Evolutionary conservation across 2,797 vertebrate species (phyloP).

Genomic region (Brotula barbata): DNA sequence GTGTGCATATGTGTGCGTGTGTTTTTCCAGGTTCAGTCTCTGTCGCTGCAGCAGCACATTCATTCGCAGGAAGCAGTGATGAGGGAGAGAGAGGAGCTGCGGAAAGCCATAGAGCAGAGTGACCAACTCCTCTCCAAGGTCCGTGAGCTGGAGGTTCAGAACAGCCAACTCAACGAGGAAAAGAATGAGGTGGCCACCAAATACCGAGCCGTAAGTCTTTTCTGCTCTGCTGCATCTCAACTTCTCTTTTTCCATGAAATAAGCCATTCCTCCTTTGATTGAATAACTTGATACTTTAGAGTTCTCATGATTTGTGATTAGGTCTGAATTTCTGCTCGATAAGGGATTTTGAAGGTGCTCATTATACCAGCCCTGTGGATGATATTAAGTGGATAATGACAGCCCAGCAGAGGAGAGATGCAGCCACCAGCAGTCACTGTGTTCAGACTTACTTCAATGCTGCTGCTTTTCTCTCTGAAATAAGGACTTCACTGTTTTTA

Average conservation of each 20-base stretch:
- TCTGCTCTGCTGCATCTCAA: conserved; percentile 25
- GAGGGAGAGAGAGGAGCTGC: conserved; percentile 79
- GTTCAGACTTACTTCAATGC: too few species aligned
- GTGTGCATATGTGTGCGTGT: conserved; percentile 11
- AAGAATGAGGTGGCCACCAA: conserved; percentile 65
- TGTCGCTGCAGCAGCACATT: conserved; percentile 50
- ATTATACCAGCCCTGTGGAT: conserved; percentile 56
- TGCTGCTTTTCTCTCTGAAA: too few species aligned
- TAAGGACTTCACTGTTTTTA: too few species aligned
- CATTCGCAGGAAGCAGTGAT: conserved; percentile 58
- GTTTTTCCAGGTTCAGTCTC: conserved; percentile 37
- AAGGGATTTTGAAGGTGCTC: conserved; percentile 58
- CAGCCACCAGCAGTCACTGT: conserved; percentile 16
- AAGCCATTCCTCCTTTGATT: conserved; percentile 33
- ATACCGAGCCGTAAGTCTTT: conserved; percentile 73
- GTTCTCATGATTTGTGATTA: conserved; percentile 39
- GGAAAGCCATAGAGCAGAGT: conserved; percentile 72
- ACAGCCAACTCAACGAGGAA: conserved; percentile 63
- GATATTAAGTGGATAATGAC: conserved; percentile 67
- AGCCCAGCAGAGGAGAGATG: conserved; percentile 39
- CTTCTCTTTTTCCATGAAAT: conserved; percentile 11
- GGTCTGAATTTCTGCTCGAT: conserved; percentile 56
- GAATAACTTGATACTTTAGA: conserved; percentile 27
- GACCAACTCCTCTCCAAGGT: conserved; percentile 70
- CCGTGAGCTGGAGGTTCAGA: conserved; percentile 72